phyloP scores from a whole-genome alignment of 2,797 vertebrate species.

The Sebastes oblongus region DNA sequence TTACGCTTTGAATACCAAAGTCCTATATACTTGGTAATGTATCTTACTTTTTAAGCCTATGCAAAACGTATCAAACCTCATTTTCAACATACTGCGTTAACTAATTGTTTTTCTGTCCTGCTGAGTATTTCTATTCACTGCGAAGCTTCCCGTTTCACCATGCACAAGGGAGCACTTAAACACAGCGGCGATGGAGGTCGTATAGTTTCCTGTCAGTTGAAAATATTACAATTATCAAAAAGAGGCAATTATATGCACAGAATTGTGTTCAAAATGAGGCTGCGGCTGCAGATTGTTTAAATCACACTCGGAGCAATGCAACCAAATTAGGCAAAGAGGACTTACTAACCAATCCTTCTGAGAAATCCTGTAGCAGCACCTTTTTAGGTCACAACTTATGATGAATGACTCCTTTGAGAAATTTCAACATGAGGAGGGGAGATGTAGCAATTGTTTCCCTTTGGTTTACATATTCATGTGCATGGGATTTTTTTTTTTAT shows the following conservation, averaged over 20 bases:
- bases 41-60: conserved; percentile 55
- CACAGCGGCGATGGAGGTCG: conserved; percentile 29
- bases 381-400: conserved; percentile 74
- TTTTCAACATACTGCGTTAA: conserved; percentile 37
- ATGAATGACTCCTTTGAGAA: conserved; percentile 77
- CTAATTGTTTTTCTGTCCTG: conserved; percentile 52
- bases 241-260: conserved; percentile 40
- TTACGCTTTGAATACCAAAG: conserved; percentile 79
- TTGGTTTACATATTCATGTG: conserved; percentile 60
- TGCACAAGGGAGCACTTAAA: conserved; percentile 35
- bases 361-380: conserved; percentile 66
- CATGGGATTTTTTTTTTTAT: conserved; percentile 35
- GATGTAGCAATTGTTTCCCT: conserved; percentile 58
- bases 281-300: conserved; percentile 55
- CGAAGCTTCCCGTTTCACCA: conserved; percentile 14
- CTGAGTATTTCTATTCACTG: conserved; percentile 49
- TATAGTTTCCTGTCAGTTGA: conserved; percentile 40
- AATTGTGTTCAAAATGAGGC: conserved; percentile 40
- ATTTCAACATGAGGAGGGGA: conserved; percentile 55
- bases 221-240: conserved; percentile 45
- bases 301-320: conserved; percentile 52
- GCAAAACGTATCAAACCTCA: conserved; percentile 46
- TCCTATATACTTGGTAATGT: conserved; percentile 62
- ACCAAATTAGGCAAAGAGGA: conserved; percentile 69
- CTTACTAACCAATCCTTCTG: conserved; percentile 60